A percentile compares a stretch with the other conserved stretches of the same genome.
phyloP scores from a whole-genome alignment of 2,888 invertebrate genomes.

The Psylliodes chrysocephalus region DNA sequence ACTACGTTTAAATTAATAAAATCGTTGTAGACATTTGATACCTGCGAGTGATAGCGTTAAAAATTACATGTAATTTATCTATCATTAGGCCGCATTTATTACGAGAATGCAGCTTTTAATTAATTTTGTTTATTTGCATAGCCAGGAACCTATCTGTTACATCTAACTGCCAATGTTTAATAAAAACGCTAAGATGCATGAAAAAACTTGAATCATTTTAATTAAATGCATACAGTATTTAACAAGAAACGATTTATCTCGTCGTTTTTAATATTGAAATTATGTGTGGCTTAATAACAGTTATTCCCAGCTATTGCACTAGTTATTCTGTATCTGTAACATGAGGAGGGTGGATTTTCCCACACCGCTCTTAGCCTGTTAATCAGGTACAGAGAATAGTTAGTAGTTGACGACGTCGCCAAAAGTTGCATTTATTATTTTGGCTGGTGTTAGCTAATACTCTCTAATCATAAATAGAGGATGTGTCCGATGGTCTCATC shows the following conservation, averaged over 20 bases:
- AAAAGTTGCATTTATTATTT: no score
- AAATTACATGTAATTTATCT: conserved; percentile 39
- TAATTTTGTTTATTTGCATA: conserved; percentile 36
- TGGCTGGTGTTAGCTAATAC: no score
- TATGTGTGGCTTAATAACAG: no score
- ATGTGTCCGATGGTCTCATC: no score
- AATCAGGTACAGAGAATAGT: no score
- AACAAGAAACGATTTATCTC: conserved; percentile 11
- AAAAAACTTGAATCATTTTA: conserved; percentile 19
- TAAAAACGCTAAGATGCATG: not conserved
- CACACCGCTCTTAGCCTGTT: no score
- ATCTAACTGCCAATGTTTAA: conserved; percentile 4
- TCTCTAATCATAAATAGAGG: no score
- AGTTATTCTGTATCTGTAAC: no score
- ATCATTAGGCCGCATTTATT: conserved; percentile 36
- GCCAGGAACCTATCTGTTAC: conserved; percentile 8
- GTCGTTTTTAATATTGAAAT: no score
- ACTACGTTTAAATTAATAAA: conserved; percentile 27
- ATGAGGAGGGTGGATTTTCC: no score
- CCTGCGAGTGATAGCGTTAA: conserved; percentile 31
- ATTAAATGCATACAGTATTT: conserved; percentile 13
- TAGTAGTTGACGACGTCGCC: no score
- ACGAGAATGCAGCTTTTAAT: conserved; percentile 33
- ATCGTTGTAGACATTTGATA: conserved; percentile 34
- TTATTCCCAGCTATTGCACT: no score